Percentiles rank a stretch among this genome's conserved stretches.
phyloP scores from a whole-genome alignment of 2,797 vertebrate species.

The Chelonia mydas region DNA sequence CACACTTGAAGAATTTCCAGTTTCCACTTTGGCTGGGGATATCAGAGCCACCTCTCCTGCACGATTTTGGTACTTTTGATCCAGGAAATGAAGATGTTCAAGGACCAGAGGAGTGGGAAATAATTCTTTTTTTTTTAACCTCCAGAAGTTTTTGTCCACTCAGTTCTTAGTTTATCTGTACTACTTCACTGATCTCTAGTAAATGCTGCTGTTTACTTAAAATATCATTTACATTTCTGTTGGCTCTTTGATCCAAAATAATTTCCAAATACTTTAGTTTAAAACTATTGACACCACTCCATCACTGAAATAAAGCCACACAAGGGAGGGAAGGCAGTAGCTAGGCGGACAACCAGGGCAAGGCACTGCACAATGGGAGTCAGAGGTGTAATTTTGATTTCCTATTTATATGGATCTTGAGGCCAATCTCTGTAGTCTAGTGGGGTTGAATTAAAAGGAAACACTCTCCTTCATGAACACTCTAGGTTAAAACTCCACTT shows the following conservation, averaged over 20 bases:
- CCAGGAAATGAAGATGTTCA: background rate
- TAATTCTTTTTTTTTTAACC: background rate
- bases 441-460: background rate
- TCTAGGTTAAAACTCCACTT: background rate
- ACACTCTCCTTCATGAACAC: background rate
- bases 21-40: background rate
- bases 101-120: background rate
- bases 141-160: background rate
- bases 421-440: background rate
- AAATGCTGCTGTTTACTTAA: background rate
- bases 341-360: background rate
- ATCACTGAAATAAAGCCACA: background rate
- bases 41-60: background rate
- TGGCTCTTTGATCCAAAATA: background rate
- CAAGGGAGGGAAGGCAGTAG: background rate
- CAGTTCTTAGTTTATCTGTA: background rate
- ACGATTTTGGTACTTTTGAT: background rate
- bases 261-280: background rate
- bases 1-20: background rate
- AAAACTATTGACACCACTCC: background rate
- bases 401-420: background rate
- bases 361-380: background rate
- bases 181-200: background rate
- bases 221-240: background rate
- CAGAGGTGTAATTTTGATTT: background rate